Evolutionary conservation across 2,888 invertebrate genomes (phyloP).

Genomic region (Polydesmus complanatus): DNA sequence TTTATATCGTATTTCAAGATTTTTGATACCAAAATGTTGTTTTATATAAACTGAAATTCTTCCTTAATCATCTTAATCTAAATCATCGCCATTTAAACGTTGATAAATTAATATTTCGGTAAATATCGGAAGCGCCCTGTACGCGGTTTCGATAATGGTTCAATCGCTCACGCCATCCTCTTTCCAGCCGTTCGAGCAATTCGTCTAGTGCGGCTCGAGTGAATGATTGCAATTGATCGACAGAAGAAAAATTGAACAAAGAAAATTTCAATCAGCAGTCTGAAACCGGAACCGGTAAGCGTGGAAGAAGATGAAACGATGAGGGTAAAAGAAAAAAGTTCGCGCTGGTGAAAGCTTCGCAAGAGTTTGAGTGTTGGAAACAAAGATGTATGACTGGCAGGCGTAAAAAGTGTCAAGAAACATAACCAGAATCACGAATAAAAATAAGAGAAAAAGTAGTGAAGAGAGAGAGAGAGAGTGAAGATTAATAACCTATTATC

Average conservation of each 20-base stretch:
- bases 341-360: neutral
- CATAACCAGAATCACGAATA: neutral
- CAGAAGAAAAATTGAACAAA: neutral
- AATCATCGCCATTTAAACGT: neutral
- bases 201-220: neutral
- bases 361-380: neutral
- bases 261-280: neutral
- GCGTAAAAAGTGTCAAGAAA: neutral
- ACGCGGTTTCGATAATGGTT: neutral
- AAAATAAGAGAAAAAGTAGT: slow-evolving; percentile 13
- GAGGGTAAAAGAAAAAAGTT: neutral
- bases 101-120: no score
- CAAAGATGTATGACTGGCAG: slow-evolving; percentile 2
- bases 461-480: neutral
- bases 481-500: slow-evolving; percentile 4
- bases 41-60: no score
- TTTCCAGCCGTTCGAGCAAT: neutral
- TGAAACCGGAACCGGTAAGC: neutral
- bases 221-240: neutral
- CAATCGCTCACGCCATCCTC: neutral
- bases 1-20: no score
- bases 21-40: no score
- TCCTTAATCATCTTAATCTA: no score
- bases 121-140: no score
- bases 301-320: neutral